Evolutionary conservation across 2,113 vertebrate species (phyloP), one percentile per base, ranked within the genome.

Genomic region (Malurus cyaneus): DNA sequence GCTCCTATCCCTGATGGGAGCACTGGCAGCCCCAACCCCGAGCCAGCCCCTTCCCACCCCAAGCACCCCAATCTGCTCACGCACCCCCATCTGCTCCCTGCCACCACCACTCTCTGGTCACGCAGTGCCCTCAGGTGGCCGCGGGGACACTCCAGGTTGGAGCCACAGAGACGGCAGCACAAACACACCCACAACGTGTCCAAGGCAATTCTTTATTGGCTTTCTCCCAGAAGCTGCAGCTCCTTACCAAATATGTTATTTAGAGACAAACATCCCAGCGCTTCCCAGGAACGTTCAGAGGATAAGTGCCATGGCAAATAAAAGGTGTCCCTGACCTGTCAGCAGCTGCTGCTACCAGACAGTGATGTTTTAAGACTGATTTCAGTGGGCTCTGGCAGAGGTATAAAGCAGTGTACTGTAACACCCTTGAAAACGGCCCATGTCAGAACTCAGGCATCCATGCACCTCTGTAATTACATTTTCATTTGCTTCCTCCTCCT

Each of bases 101-200:
- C 42, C 11, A 11, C 14, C n/a, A 15, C 18, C 0, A 13, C 72
- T 17, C 67, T 25, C 42, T 0, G 78, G 73, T 29, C 29, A 4
- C 3, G 32, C 86, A 94, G 91, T 81, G 94, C 91, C 91, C 94
- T 89, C 89, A 46, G 50, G 83, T 28, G 94, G 94, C 20, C n/a
- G 16, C 0, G 3, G 32, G 41, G 49, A 54, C 6, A 3, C 2
- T 25, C 42, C 4, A 0, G 62, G 14, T 0, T 16, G 9, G 8
- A 39, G 52, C 52, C 10, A 32, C 14, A 25, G 12, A 25, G 31
- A 34, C 0, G 0, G 1, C 6, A 78, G 13, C 57, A 52, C 34
- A 9, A 29, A 14, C n/a, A 49, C 36, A 8, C 5, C 15, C 31
- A 31, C 56, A 19, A 0, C 0, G 5, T 3, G 5, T 6, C 8